These are phyloP conservation scores for Tupaia chinensis DNA, from an alignment of 2,113 vertebrate genomes.

Conservation along the genomic window DNA sequence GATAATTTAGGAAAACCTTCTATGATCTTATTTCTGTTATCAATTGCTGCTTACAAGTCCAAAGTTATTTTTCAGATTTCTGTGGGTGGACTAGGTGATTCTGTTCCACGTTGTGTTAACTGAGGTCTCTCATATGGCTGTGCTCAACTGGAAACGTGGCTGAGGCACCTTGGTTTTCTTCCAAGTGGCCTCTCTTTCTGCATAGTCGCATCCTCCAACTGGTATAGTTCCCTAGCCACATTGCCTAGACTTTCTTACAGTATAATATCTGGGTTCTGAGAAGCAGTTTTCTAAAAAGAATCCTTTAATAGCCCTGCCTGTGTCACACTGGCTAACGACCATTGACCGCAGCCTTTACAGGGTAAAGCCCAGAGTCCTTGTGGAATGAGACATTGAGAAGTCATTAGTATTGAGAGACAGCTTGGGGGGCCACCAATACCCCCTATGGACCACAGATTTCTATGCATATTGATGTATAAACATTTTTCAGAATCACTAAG, in stretches of 20 bases:
- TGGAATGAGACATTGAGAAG: neutral
- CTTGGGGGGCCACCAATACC: neutral
- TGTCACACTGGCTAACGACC: neutral
- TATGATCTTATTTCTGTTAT: neutral
- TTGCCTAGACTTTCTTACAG: neutral
- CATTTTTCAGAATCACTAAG: constrained; percentile 56
- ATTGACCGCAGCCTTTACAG: neutral
- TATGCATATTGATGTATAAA: neutral
- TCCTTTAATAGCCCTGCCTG: neutral
- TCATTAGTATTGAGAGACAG: neutral
- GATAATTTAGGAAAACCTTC: neutral
- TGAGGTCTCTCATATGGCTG: neutral
- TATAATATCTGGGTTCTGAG: neutral
- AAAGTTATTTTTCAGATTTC: neutral
- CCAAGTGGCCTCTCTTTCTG: neutral
- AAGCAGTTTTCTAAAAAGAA: neutral
- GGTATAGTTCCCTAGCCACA: neutral
- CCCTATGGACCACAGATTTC: neutral
- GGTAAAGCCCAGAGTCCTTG: neutral
- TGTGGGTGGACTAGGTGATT: neutral
- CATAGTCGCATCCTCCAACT: neutral
- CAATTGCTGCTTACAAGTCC: neutral
- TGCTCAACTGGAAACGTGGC: neutral
- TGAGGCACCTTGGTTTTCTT: neutral
- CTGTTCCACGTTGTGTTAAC: neutral